Evolutionary conservation across 2,888 invertebrate species (phyloP).

Genomic region (Punctoribates punctum): DNA sequence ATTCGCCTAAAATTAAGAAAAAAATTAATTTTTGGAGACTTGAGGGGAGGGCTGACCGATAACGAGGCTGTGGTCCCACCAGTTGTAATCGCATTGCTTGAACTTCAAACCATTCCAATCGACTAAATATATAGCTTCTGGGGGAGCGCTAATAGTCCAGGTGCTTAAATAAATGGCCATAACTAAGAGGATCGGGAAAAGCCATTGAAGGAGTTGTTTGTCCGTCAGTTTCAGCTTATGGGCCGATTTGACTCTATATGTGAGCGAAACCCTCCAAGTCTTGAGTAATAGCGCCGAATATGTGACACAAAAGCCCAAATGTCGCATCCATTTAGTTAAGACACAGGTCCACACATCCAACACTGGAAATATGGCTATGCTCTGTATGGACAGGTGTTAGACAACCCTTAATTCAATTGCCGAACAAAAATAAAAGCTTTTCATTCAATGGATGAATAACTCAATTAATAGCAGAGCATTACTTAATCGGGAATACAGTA

Average conservation of each 20-base stretch:
- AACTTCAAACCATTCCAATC: conserved; percentile 67
- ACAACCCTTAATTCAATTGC: background rate
- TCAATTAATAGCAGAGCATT: too few species aligned
- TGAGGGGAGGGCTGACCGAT: conserved; percentile 61
- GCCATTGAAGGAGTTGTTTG: conserved; percentile 85
- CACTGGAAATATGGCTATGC: conserved; percentile 86
- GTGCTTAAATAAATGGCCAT: conserved; percentile 82
- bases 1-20: conserved; percentile 52
- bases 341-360: conserved; percentile 79
- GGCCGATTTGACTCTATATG: conserved; percentile 87
- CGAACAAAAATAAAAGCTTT: too few species aligned
- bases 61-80: conserved; percentile 91
- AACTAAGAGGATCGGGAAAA: conserved; percentile 83
- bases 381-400: conserved; percentile 59
- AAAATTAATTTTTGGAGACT: background rate
- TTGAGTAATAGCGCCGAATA: conserved; percentile 89
- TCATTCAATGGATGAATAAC: too few species aligned
- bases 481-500: too few species aligned
- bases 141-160: conserved; percentile 84
- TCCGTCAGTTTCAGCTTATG: conserved; percentile 89
- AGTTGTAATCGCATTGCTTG: conserved; percentile 82
- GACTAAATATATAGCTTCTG: conserved; percentile 60
- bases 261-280: conserved; percentile 88
- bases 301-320: conserved; percentile 86
- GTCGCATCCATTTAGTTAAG: conserved; percentile 86